Evolutionary conservation across 2,113 vertebrate genomes (phyloP).

Genomic region (Strix aluco): DNA sequence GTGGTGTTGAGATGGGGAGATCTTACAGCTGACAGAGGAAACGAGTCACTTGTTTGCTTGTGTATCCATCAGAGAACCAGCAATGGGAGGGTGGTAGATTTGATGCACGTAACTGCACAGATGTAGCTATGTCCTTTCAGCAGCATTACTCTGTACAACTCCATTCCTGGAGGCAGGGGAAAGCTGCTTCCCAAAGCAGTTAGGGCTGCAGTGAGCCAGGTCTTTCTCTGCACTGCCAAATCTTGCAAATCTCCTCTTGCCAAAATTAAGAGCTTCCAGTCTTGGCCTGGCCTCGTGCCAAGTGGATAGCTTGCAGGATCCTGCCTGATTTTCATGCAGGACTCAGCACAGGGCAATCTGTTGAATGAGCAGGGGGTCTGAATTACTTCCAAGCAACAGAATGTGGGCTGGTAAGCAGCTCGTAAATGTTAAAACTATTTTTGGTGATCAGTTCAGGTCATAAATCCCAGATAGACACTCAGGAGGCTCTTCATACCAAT

Average conservation of each 20-base stretch:
- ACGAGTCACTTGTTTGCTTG: fast-evolving
- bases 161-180: background rate
- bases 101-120: fast-evolving
- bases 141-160: background rate
- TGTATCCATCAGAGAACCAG: fast-evolving
- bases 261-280: background rate
- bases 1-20: background rate
- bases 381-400: background rate
- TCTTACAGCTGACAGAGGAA: background rate
- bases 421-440: background rate
- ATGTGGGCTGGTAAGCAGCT: background rate
- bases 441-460: background rate
- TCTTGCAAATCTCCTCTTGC: background rate
- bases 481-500: background rate
- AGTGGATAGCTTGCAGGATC: background rate
- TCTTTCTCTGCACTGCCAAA: background rate
- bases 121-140: background rate
- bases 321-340: background rate
- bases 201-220: background rate
- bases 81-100: fast-evolving
- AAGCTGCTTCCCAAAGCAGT: background rate
- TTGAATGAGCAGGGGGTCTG: background rate
- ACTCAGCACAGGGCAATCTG: background rate
- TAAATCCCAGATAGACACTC: background rate
- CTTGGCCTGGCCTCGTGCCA: background rate